These are phyloP conservation scores for Littorina saxatilis DNA, from an alignment of 1,140 invertebrate genomes.

Conservation along the genomic window DNA sequence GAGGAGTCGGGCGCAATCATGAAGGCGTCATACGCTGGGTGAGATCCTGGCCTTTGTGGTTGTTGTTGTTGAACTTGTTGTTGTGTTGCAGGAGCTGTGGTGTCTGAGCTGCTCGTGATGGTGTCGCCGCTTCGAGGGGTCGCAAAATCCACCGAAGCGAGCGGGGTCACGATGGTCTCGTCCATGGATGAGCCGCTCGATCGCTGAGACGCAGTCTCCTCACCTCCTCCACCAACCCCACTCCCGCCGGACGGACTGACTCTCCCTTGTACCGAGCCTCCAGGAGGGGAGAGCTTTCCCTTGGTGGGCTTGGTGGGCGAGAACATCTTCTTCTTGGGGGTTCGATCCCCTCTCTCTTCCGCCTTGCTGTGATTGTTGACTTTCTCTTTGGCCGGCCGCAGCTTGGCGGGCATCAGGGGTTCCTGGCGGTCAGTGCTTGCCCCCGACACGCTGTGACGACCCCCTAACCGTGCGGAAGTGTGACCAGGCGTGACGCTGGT, in stretches of 20 bases:
- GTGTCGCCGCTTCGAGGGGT: neutral
- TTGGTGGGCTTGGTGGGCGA: conserved; percentile 51
- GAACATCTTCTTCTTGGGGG: conserved; percentile 42
- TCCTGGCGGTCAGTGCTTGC: conserved; percentile 55
- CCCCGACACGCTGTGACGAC: neutral
- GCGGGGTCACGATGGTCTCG: conserved; percentile 39
- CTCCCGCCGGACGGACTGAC: neutral
- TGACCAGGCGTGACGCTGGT: conserved; percentile 61
- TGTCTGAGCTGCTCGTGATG: conserved; percentile 26
- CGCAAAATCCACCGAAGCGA: conserved; percentile 26
- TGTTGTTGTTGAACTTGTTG: conserved; percentile 10
- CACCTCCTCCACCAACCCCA: neutral
- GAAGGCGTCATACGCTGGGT: conserved; percentile 8
- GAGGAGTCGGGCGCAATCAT: conserved; percentile 17
- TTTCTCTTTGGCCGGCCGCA: conserved; percentile 81
- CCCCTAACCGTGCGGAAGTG: neutral
- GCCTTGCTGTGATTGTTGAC: conserved; percentile 81
- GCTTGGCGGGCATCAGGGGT: conserved; percentile 78
- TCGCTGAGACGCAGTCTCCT: conserved; percentile 36
- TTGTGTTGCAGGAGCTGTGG: conserved; percentile 24
- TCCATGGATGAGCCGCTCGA: conserved; percentile 35
- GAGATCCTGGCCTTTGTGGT: neutral
- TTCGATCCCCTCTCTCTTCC: conserved; percentile 79
- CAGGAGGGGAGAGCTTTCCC: conserved; percentile 20
- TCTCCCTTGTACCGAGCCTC: neutral